Conservation (phyloP, 2,797 vertebrate species). For the Alauda arvensis region DNA sequence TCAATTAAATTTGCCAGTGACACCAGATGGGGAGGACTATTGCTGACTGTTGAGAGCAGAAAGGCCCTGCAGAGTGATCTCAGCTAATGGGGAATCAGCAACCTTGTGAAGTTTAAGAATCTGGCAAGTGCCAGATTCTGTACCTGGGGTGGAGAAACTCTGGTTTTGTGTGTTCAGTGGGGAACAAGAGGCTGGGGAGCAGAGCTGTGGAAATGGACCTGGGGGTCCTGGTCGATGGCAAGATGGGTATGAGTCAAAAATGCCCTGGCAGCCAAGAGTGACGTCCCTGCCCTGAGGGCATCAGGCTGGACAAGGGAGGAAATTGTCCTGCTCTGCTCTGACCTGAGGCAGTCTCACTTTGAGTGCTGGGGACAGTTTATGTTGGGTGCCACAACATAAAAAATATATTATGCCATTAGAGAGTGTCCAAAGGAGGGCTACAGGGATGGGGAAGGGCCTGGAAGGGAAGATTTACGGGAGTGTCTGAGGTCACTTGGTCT, state of each 20-base stretch:
- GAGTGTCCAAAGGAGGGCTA: not conserved
- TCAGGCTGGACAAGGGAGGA: rapidly evolving
- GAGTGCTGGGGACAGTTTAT: rapidly evolving
- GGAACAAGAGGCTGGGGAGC: not conserved
- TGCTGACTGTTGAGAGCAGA: rapidly evolving
- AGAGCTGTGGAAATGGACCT: no score
- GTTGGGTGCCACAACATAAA: no score
- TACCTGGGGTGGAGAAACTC: not conserved
- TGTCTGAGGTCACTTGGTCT: no score
- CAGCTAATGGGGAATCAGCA: rapidly evolving
- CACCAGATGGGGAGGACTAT: not conserved
- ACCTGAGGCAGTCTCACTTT: rapidly evolving
- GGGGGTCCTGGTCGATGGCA: rapidly evolving
- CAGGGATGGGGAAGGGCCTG: not conserved
- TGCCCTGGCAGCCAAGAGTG: not conserved
- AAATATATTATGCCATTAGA: no score
- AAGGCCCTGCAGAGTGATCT: not conserved
- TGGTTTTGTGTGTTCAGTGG: not conserved
- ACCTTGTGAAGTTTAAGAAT: not conserved
- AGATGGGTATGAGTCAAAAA: not conserved
- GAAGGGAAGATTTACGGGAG: rapidly evolving
- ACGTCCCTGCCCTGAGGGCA: not conserved
- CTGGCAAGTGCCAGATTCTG: not conserved
- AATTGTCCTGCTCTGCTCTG: not conserved
- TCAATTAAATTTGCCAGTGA: rapidly evolving